phyloP scores from a whole-genome alignment of 2,888 invertebrate genomes.

The Drosophila mayaguana region DNA sequence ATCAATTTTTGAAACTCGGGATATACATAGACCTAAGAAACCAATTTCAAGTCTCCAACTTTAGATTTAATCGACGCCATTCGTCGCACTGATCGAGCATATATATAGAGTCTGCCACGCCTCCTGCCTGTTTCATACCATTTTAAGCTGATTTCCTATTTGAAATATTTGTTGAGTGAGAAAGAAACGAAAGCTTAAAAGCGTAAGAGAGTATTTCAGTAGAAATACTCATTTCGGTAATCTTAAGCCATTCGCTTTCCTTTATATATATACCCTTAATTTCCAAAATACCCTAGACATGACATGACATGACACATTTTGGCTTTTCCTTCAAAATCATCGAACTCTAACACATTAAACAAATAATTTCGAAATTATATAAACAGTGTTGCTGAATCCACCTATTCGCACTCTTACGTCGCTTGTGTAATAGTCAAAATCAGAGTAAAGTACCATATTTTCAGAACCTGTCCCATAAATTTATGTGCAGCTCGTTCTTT shows the following conservation, averaged over 20 bases:
- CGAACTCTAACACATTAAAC: not conserved
- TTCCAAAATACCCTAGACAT: not conserved
- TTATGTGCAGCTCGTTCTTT: slow-evolving; percentile 23
- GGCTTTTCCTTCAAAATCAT: slow-evolving; percentile 35
- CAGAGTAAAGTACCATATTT: slow-evolving; percentile 16
- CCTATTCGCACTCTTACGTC: not conserved
- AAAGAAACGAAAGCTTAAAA: too few relatives aligned
- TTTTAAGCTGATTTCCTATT: too few relatives aligned
- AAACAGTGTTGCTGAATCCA: not conserved
- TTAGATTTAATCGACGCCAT: too few relatives aligned
- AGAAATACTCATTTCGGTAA: not conserved
- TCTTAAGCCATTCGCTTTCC: not conserved
- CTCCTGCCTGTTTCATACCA: too few relatives aligned
- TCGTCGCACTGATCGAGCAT: too few relatives aligned
- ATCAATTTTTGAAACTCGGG: too few relatives aligned
- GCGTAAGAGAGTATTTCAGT: too few relatives aligned
- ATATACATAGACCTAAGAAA: too few relatives aligned
- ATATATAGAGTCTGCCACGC: too few relatives aligned
- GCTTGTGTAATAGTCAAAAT: slow-evolving; percentile 19
- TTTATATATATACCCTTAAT: not conserved
- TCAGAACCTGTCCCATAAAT: slow-evolving; percentile 13
- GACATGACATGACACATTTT: slow-evolving; percentile 14
- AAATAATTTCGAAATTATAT: slow-evolving; percentile 21
- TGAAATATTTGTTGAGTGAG: too few relatives aligned
- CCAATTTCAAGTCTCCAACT: too few relatives aligned